Percentiles rank a stretch among this genome's conserved stretches.
Evolutionary conservation across 2,797 vertebrate genomes (phyloP).

Genomic region (Melanotaenia parkinsoni): DNA sequence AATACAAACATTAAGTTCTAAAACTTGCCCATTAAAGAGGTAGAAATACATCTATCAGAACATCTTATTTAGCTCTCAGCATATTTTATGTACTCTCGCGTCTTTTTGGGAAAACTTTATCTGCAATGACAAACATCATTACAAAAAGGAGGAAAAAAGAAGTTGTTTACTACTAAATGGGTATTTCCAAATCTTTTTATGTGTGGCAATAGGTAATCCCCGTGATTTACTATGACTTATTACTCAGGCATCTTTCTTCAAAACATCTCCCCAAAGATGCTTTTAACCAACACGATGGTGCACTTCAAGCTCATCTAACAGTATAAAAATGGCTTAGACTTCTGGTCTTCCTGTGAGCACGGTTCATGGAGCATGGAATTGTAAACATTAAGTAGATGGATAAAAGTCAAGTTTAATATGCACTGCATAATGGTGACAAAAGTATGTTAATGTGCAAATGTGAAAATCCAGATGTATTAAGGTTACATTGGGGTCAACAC

Average conservation of each 20-base stretch:
- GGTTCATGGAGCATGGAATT: too few relatives aligned
- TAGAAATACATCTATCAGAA: neutral
- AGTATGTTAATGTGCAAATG: too few relatives aligned
- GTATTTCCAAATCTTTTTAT: conserved; percentile 5
- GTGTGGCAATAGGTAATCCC: conserved; percentile 12
- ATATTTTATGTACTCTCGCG: conserved; percentile 12
- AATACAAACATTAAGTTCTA: too few relatives aligned
- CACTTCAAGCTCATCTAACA: neutral
- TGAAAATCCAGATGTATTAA: too few relatives aligned
- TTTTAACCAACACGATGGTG: neutral
- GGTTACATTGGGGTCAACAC: too few relatives aligned
- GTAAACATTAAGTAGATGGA: neutral
- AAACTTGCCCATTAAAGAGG: neutral
- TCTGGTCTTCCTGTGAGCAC: neutral
- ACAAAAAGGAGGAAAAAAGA: neutral
- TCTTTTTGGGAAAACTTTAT: neutral
- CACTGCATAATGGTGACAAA: too few relatives aligned
- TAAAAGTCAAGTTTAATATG: too few relatives aligned
- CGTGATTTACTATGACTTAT: too few relatives aligned
- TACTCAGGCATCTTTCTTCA: too few relatives aligned
- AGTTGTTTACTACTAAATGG: neutral
- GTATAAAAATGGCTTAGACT: neutral
- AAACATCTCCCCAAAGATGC: too few relatives aligned
- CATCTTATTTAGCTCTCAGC: neutral
- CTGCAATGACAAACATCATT: neutral